Evolutionary conservation across 2,113 vertebrate species (phyloP).

Genomic region (Perccottus glenii): DNA sequence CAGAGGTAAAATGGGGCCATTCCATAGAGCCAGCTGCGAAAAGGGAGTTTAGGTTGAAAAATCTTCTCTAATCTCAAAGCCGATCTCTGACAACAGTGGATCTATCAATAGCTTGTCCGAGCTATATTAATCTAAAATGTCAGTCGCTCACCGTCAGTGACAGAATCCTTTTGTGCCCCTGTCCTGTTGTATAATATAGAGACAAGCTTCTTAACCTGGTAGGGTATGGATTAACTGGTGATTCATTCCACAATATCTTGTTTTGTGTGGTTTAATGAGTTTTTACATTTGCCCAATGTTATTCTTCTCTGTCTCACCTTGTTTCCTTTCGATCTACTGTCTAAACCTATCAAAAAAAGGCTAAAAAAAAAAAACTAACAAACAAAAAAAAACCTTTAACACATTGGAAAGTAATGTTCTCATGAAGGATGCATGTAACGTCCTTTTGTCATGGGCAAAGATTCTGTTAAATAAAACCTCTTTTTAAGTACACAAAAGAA

Average conservation of each 20-base stretch:
- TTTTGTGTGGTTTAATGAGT: not conserved
- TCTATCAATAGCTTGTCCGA: constrained; percentile 3
- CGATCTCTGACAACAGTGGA: not conserved
- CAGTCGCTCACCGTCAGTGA: too few relatives aligned
- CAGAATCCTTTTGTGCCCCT: not conserved
- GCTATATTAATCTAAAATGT: not conserved
- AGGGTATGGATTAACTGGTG: not conserved
- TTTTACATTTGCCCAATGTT: not conserved
- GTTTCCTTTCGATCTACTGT: too few relatives aligned
- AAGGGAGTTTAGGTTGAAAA: not conserved
- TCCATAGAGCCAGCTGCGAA: not conserved
- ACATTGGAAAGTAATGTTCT: too few relatives aligned
- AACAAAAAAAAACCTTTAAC: too few relatives aligned
- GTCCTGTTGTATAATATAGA: not conserved
- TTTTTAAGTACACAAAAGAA: constrained; percentile 28
- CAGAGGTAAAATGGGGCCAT: not conserved
- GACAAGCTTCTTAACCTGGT: not conserved
- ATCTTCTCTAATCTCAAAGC: not conserved
- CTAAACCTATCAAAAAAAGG: too few relatives aligned
- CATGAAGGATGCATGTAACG: too few relatives aligned
- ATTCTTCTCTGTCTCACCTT: too few relatives aligned
- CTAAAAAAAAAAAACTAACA: too few relatives aligned
- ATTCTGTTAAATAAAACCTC: too few relatives aligned
- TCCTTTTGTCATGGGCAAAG: too few relatives aligned
- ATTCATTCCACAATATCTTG: not conserved